These are phyloP conservation scores for Apis laboriosa DNA, from an alignment of 1,140 invertebrate genomes.

Conservation along the genomic window DNA sequence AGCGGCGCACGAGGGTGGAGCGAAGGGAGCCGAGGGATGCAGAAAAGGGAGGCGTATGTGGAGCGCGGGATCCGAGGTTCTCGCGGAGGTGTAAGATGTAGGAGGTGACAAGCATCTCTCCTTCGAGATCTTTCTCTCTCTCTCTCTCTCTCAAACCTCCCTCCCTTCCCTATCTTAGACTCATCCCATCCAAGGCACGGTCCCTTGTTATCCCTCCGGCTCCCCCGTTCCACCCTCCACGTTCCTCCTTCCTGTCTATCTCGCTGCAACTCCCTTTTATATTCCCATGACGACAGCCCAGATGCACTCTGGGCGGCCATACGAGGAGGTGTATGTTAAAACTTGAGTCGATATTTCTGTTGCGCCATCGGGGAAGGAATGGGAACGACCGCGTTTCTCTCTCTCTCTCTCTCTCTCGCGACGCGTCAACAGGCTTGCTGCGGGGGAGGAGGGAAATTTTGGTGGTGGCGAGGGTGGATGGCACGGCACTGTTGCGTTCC, in stretches of 20 bases:
- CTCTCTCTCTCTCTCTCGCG: not conserved
- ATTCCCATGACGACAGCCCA: constrained; percentile 64
- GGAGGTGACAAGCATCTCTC: constrained; percentile 64
- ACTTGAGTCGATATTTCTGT: constrained; percentile 55
- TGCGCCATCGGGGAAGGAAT: not conserved
- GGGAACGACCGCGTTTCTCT: not conserved
- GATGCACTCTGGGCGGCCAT: constrained; percentile 53
- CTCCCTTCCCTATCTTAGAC: not conserved
- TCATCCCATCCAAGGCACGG: not conserved
- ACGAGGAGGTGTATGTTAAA: constrained; percentile 50
- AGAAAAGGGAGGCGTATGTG: constrained; percentile 36
- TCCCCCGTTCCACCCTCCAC: not conserved
- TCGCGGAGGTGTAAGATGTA: constrained; percentile 86
- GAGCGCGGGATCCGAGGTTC: constrained; percentile 35
- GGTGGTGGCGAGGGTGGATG: no score
- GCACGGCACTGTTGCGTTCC: not conserved
- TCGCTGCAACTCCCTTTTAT: constrained; percentile 58
- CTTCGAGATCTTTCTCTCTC: constrained; percentile 52
- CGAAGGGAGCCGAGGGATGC: constrained; percentile 1
- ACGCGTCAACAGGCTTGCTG: not conserved
- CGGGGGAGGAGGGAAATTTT: not conserved
- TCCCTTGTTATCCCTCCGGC: constrained; percentile 7
- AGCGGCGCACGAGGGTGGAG: constrained; percentile 23
- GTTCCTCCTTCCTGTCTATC: constrained; percentile 32
- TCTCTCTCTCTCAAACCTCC: not conserved